phyloP scores from a whole-genome alignment of 2,797 vertebrate genomes.

The Alca torda region DNA sequence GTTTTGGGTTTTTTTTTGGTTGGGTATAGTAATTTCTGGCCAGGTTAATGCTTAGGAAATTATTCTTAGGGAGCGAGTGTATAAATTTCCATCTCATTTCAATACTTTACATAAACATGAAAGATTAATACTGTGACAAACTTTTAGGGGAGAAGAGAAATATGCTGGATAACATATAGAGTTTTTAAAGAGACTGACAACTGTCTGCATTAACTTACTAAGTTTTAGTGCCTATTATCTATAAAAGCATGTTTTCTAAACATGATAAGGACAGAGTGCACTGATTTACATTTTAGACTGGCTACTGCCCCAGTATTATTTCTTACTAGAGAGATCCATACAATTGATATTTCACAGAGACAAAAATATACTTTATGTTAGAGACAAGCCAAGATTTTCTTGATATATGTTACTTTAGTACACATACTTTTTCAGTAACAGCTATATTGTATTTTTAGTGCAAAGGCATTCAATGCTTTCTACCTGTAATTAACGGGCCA shows the following conservation, averaged over 20 bases:
- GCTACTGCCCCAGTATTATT: not conserved
- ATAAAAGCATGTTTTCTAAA: constrained; percentile 49
- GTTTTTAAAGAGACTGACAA: constrained; percentile 9
- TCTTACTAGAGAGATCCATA: not conserved
- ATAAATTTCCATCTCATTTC: constrained; percentile 72
- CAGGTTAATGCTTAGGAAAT: constrained; percentile 63
- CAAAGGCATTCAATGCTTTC: not conserved
- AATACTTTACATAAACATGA: constrained; percentile 59
- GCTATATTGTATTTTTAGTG: not conserved
- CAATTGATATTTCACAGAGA: not conserved
- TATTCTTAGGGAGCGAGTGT: constrained; percentile 55
- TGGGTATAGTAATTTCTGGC: constrained; percentile 46
- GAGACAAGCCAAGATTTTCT: not conserved
- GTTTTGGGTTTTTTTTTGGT: constrained; percentile 9
- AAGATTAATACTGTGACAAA: constrained; percentile 31
- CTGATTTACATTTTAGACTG: not conserved
- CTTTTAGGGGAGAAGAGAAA: constrained; percentile 22
- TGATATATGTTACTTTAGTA: not conserved
- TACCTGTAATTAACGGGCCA: not conserved
- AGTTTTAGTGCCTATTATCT: constrained; percentile 46
- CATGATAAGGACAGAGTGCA: not conserved
- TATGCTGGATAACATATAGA: not conserved
- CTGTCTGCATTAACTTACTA: constrained; percentile 50
- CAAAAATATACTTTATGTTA: not conserved
- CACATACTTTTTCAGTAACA: not conserved